These are phyloP conservation scores for Pogonomyrmex barbatus DNA, from an alignment of 1,140 invertebrate genomes.

Conservation along the genomic window DNA sequence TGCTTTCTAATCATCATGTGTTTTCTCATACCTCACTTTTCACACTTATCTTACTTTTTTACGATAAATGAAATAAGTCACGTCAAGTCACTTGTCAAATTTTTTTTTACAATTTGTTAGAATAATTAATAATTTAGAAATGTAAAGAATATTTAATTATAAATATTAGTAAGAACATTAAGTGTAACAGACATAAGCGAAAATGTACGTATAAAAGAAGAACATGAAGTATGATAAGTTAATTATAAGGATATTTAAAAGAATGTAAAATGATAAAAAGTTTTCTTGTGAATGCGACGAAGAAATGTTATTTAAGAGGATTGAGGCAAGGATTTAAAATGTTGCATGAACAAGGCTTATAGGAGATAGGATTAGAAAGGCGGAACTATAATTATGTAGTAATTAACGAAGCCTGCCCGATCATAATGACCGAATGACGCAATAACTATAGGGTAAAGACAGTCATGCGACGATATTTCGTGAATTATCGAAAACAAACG, in stretches of 20 bases:
- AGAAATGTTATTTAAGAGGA: neutral
- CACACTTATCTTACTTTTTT: neutral
- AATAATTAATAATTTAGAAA: neutral
- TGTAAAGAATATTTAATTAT: neutral
- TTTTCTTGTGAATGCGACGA: neutral
- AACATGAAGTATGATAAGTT: neutral
- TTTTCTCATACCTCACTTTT: neutral
- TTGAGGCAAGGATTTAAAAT: neutral
- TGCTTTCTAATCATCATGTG: neutral
- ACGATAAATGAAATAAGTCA: neutral
- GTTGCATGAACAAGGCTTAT: neutral
- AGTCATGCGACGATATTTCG: constrained; percentile 38
- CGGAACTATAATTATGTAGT: constrained; percentile 9
- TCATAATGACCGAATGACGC: neutral
- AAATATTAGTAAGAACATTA: neutral
- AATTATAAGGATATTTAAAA: neutral
- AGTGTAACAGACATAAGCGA: neutral
- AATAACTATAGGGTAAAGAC: neutral
- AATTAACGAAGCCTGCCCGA: constrained; percentile 17
- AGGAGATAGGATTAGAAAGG: constrained; percentile 11
- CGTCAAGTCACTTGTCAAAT: neutral
- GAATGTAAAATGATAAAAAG: neutral
- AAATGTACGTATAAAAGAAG: constrained; percentile 2
- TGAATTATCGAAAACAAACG: constrained; percentile 67
- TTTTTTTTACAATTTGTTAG: constrained; percentile 7